Conservation (phyloP, 2,888 invertebrate species). For the Odiellus spinosus region DNA sequence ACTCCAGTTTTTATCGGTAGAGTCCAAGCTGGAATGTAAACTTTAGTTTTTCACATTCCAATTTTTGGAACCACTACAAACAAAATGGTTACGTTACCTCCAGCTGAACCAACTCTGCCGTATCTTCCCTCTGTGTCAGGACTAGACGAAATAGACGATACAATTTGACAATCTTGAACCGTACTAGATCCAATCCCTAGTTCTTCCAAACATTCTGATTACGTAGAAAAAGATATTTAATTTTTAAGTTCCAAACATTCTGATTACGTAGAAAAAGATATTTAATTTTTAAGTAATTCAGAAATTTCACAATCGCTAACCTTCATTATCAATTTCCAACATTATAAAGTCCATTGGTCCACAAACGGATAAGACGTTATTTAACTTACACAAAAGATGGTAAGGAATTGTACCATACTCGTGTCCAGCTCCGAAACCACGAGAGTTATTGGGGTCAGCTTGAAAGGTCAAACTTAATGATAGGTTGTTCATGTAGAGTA, state of each 20-base stretch:
- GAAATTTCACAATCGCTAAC: too few species aligned
- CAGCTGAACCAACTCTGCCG: too few species aligned
- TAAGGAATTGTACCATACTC: slow-evolving; percentile 17
- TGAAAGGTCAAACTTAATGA: slow-evolving; percentile 16
- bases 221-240: not conserved
- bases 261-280: not conserved
- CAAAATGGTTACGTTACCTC: too few species aligned
- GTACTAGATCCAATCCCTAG: slow-evolving; percentile 3
- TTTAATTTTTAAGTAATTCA: not conserved
- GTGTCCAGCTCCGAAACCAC: slow-evolving; percentile 18
- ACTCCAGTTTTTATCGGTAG: slow-evolving; percentile 15
- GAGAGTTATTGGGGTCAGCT: slow-evolving; percentile 18
- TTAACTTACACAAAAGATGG: slow-evolving; percentile 16
- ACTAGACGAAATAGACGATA: too few species aligned
- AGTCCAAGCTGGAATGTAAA: slow-evolving; percentile 16
- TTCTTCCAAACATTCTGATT: slow-evolving; percentile 3
- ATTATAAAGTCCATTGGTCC: too few species aligned
- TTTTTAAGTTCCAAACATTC: slow-evolving; percentile 5
- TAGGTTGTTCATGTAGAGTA: slow-evolving; percentile 18
- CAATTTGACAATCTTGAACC: slow-evolving; percentile 5
- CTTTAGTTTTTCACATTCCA: too few species aligned
- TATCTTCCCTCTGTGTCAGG: too few species aligned
- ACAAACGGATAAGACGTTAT: too few species aligned
- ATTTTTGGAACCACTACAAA: too few species aligned
- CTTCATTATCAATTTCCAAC: not conserved